Conservation (phyloP, 2,113 vertebrate genomes). For the rat (Rattus norvegicus) region GRCr8 NC_086029.1:18222001-18222500, state of each 20-base stretch:
- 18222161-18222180: neutral
- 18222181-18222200: neutral
- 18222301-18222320: neutral
- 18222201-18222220: neutral
- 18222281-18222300: neutral
- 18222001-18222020: neutral
- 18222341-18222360: neutral
- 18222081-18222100: neutral
- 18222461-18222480: neutral
- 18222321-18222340: neutral
- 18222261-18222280: neutral
- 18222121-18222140: too few species aligned
- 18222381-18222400: neutral
- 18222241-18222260: too few species aligned
- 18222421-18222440: neutral
- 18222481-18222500: constrained; percentile 2
- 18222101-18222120: neutral
- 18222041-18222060: neutral
- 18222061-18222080: too few species aligned
- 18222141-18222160: neutral
- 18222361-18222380: neutral
- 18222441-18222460: neutral
- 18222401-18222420: constrained; percentile 36
- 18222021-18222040: neutral
- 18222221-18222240: neutral